A percentile compares a stretch with the other conserved stretches of the same genome.
Evolutionary conservation across 1,140 invertebrate species (phyloP).

Genomic region (Cyclargus thomasi): DNA sequence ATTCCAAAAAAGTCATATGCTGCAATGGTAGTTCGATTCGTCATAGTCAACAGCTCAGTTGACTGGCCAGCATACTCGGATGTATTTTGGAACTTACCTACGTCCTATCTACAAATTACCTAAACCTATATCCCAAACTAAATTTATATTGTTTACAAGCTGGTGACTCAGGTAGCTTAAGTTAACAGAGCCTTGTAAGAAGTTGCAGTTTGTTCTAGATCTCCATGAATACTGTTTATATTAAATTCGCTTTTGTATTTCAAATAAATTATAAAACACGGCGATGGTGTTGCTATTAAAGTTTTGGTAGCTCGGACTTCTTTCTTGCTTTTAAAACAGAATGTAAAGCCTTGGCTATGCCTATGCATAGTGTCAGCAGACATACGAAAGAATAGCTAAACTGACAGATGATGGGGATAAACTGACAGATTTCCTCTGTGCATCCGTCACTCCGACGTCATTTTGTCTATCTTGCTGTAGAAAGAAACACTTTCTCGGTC

Average conservation of each 20-base stretch:
- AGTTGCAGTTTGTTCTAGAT: not conserved
- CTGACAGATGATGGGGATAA: too few species aligned
- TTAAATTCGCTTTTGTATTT: not conserved
- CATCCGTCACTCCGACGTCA: too few species aligned
- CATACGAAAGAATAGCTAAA: too few species aligned
- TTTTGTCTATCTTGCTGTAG: too few species aligned
- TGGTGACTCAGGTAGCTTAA: not conserved
- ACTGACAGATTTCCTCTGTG: too few species aligned
- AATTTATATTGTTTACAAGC: not conserved
- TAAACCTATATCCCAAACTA: not conserved
- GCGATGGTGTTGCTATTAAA: not conserved
- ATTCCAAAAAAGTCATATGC: too few species aligned
- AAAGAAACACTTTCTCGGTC: too few species aligned
- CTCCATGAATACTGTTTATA: not conserved
- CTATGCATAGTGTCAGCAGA: too few species aligned
- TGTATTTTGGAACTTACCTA: not conserved
- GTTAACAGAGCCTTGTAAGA: slow-evolving; percentile 1
- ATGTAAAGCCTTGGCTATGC: too few species aligned
- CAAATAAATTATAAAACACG: not conserved
- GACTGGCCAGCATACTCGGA: not conserved
- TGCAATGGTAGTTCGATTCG: too few species aligned
- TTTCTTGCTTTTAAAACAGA: not conserved
- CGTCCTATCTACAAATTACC: not conserved
- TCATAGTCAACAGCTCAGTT: too few species aligned
- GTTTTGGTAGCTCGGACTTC: not conserved